Evolutionary conservation across 64 coral and sea anemone species (phyloP).

Genomic region (Actinia tenebrosa): DNA sequence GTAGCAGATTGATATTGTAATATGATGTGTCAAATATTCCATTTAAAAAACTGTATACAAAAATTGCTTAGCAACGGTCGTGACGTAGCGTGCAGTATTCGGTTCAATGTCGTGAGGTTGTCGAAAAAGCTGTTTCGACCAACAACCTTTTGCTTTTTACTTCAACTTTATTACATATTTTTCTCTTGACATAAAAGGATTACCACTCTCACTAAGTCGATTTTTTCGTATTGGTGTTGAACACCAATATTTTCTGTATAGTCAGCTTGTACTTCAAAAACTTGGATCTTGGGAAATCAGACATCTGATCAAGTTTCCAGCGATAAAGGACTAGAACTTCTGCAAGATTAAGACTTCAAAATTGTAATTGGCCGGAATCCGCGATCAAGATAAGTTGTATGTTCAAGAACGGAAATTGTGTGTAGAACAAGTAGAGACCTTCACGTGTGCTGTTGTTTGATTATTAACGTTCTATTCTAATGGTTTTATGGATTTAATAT

Average conservation of each 20-base stretch:
- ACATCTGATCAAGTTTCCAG: neutral
- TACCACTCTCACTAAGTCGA: neutral
- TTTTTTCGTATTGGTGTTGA: neutral
- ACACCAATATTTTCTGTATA: no score
- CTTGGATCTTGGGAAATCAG: neutral
- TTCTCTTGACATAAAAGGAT: neutral
- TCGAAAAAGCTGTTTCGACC: neutral
- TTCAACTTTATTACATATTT: neutral
- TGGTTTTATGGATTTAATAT: constrained; percentile 4
- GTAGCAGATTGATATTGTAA: no score
- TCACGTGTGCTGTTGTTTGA: neutral
- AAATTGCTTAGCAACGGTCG: neutral
- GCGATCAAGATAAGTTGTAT: constrained; percentile 12
- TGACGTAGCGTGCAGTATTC: neutral
- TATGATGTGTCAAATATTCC: no score
- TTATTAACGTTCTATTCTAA: neutral
- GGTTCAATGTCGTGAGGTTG: neutral
- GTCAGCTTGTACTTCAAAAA: no score
- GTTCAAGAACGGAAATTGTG: neutral
- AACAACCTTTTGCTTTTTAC: neutral
- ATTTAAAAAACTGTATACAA: neutral
- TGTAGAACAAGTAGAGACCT: neutral
- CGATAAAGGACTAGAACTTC: neutral
- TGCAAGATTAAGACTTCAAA: neutral
- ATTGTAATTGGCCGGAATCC: neutral